phyloP scores from a whole-genome alignment of 2,113 vertebrate genomes.

The Loxodonta africana region DNA sequence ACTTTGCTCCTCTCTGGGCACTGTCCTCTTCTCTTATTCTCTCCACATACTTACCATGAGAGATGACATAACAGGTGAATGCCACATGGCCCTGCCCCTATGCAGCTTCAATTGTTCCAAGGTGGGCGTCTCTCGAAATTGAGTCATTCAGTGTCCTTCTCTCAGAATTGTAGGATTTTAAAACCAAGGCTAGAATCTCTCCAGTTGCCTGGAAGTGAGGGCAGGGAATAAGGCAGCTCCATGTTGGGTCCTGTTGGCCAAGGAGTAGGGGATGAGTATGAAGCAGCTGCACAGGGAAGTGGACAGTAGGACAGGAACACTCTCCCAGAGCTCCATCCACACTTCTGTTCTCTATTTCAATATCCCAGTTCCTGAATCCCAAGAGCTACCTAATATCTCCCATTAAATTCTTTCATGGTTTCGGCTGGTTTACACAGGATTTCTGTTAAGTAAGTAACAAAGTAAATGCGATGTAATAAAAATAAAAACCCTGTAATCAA shows the following conservation, averaged over 20 bases:
- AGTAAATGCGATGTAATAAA: neutral
- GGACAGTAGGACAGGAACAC: too few species aligned
- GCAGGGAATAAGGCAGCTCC: neutral
- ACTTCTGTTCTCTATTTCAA: too few species aligned
- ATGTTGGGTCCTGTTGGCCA: accelerated
- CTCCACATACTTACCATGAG: neutral
- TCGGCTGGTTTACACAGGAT: neutral
- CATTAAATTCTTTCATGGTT: neutral
- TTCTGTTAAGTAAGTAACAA: neutral
- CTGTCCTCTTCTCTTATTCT: neutral
- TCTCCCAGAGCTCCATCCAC: accelerated
- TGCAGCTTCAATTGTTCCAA: neutral
- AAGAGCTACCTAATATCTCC: neutral
- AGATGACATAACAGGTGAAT: neutral
- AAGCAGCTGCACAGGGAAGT: neutral
- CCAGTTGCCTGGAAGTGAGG: neutral
- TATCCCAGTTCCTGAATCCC: neutral
- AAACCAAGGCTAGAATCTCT: neutral
- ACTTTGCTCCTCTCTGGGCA: neutral
- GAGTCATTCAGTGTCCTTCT: neutral
- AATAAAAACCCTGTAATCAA: neutral
- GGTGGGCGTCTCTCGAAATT: neutral
- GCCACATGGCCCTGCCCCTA: neutral
- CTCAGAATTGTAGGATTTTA: neutral
- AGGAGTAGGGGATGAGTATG: neutral